Base-by-base conservation (phyloP, 2,113 vertebrate species). In the Gymnorhina tibicen region DNA sequence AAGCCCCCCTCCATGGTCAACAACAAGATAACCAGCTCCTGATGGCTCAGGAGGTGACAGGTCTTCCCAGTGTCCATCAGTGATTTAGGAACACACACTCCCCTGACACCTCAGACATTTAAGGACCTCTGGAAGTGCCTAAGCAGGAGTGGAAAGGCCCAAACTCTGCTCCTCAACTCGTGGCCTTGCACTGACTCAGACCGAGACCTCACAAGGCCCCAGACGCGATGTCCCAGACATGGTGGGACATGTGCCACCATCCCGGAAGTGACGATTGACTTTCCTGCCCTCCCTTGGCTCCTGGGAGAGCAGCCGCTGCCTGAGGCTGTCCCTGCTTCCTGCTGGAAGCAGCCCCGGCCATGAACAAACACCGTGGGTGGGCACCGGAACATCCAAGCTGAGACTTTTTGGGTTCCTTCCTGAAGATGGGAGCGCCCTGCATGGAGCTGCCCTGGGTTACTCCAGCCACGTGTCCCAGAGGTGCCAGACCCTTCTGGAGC, bases 341-440 rank as follows among this genome's bases (percentile, higher is more conserved):
- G 14, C 1, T 79, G 70, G 80, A 94, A 96, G 50, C n/a, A n/a
- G 70, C 20, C 32, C 63, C 49, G 62, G 50, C 50, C 56, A 46
- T n/a, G 50, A 89, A 81, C 24, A 81, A 80, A 60, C 50, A 80
- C 28, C 44, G 33, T 1, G 35, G 59, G 41, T 52, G 41, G 37
- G 49, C 87, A 59, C 0, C 37, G 52, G 63, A 53, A 41, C 18
- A 35, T 37, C 33, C 58, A 26, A 58, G 67, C 44, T 23, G 27
- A 60, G 49, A 33, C 17, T 14, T 89, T 83, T 30, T 28, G 41
- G 8, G 41, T 20, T 69, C 73, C 59, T 66, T 85, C 69, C 37
- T 53, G 28, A 64, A 69, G n/a, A 33, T 1, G 17, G 77, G 19
- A 89, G 32, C 1, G 1, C 52, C 0, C 0, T 3, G 14, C 18